Evolutionary conservation across 2,888 invertebrate species (phyloP).

Genomic region (Protonemura montana): DNA sequence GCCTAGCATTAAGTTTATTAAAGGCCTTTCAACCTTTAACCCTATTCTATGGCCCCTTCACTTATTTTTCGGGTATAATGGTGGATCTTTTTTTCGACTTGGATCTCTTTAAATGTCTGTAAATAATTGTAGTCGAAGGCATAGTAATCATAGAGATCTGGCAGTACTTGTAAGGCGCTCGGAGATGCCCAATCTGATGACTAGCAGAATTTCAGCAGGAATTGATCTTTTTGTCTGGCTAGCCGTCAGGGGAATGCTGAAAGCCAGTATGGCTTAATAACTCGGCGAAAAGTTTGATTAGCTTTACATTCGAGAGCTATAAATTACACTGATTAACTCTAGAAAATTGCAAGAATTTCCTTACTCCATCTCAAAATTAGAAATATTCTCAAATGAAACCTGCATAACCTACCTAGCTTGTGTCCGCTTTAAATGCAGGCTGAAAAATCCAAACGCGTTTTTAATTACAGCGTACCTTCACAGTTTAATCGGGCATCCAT

Average conservation of each 20-base stretch:
- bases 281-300: neutral
- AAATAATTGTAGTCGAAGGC: constrained; percentile 32
- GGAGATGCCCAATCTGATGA: constrained; percentile 12
- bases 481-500: neutral
- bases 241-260: neutral
- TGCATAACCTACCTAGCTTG: neutral
- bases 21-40: constrained; percentile 18
- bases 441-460: neutral
- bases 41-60: constrained; percentile 29
- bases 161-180: neutral
- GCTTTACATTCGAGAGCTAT: neutral
- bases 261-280: neutral
- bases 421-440: neutral
- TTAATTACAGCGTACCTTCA: neutral
- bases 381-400: neutral
- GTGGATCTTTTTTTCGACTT: constrained; percentile 19
- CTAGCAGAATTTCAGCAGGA: neutral
- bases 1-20: constrained; percentile 38
- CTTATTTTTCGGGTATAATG: neutral
- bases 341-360: neutral
- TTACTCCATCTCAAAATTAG: neutral
- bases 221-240: neutral
- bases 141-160: constrained; percentile 35
- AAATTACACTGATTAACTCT: neutral
- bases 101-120: constrained; percentile 34